phyloP scores from a whole-genome alignment of 35 echinoderm and acorn worm species.

The Ophiothrix spiculata region DNA sequence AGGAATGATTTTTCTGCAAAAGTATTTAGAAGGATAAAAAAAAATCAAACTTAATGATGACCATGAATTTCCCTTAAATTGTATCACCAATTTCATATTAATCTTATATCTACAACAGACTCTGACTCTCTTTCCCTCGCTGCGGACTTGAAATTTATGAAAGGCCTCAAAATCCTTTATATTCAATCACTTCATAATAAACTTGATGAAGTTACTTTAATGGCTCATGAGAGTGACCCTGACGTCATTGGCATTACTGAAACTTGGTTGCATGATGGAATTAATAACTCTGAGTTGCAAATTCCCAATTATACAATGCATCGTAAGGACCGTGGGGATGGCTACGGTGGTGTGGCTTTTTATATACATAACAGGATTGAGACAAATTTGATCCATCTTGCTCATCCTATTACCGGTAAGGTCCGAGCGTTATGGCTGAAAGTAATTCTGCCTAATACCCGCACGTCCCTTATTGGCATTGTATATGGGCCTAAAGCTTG shows the following conservation, averaged over 20 bases:
- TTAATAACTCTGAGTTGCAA: not conserved
- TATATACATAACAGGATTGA: not conserved
- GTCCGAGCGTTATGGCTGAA: slow-evolving; percentile 15
- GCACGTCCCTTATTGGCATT: not conserved
- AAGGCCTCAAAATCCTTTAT: not conserved
- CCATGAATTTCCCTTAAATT: too few relatives aligned
- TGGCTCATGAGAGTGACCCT: slow-evolving; percentile 9
- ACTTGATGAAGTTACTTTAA: too few relatives aligned
- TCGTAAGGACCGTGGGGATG: slow-evolving; percentile 12
- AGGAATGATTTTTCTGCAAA: too few relatives aligned
- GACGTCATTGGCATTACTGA: slow-evolving; percentile 7
- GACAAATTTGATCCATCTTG: not conserved
- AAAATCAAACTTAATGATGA: too few relatives aligned
- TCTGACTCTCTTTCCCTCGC: too few relatives aligned
- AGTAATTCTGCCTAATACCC: not conserved
- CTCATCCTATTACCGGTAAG: not conserved
- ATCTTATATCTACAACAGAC: too few relatives aligned
- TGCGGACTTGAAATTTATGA: not conserved
- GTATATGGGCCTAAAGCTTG: slow-evolving; percentile 14
- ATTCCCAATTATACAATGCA: not conserved
- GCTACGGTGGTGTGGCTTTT: slow-evolving; percentile 3
- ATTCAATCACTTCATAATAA: not conserved
- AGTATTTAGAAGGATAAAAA: too few relatives aligned
- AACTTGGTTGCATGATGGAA: slow-evolving; percentile 12
- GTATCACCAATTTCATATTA: too few relatives aligned